Percentiles rank a stretch among this genome's conserved stretches.
These are phyloP conservation scores for Natator depressus DNA, from an alignment of 2,113 vertebrate genomes.

Conservation along the genomic window DNA sequence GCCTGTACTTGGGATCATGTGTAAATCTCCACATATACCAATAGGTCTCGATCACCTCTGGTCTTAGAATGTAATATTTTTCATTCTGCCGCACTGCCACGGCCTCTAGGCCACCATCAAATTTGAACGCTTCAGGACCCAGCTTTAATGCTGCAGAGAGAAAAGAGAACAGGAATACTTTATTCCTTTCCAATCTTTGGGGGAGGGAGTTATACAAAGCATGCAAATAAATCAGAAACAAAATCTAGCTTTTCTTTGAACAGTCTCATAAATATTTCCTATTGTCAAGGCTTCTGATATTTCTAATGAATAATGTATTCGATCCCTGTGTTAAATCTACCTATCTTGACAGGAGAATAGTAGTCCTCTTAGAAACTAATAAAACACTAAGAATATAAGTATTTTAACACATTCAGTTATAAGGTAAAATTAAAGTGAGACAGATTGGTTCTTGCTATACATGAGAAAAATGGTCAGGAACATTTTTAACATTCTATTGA, in stretches of 20 bases:
- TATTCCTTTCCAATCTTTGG: background rate
- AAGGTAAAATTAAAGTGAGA: slow-evolving; percentile 29
- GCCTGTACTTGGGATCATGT: slow-evolving; percentile 95
- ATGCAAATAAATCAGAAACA: slow-evolving; percentile 5
- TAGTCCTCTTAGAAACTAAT: slow-evolving; percentile 52
- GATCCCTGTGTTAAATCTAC: slow-evolving; percentile 40
- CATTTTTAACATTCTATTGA: slow-evolving; percentile 17
- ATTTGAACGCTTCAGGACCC: slow-evolving; percentile 98
- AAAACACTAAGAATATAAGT: slow-evolving; percentile 32
- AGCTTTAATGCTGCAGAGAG: slow-evolving; percentile 89
- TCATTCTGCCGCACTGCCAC: slow-evolving; percentile 97
- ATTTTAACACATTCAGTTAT: background rate
- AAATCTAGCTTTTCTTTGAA: slow-evolving; percentile 11
- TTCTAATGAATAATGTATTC: slow-evolving; percentile 53
- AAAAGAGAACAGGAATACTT: background rate
- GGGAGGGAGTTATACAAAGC: slow-evolving; percentile 1
- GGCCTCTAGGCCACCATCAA: slow-evolving; percentile 94
- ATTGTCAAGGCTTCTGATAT: slow-evolving; percentile 29
- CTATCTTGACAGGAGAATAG: slow-evolving; percentile 9
- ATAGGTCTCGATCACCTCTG: slow-evolving; percentile 98
- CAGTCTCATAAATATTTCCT: slow-evolving; percentile 44
- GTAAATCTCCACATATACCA: slow-evolving; percentile 99
- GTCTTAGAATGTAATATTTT: slow-evolving; percentile 97
- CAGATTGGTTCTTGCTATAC: background rate
- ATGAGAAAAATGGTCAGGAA: background rate